phyloP scores from a whole-genome alignment of 2,888 invertebrate species.

The Ophioninae sp. region DNA sequence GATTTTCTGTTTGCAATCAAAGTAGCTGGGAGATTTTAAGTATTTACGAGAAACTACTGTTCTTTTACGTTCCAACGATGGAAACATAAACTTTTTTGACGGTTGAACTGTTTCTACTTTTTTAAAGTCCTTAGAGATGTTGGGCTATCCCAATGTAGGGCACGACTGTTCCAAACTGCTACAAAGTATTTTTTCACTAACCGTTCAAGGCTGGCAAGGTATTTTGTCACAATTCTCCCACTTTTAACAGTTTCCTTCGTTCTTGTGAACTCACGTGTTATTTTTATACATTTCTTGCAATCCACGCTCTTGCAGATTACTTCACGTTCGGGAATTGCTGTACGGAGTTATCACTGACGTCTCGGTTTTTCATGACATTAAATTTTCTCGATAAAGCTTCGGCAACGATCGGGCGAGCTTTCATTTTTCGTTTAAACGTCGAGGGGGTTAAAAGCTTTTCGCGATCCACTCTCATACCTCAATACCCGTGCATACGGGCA shows the following conservation, averaged over 20 bases:
- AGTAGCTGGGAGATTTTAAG: too few relatives aligned
- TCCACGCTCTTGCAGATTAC: slow-evolving; percentile 49
- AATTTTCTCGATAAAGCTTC: slow-evolving; percentile 57
- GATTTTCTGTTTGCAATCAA: too few relatives aligned
- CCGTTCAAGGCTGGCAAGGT: slow-evolving; percentile 43
- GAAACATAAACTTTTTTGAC: too few relatives aligned
- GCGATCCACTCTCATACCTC: slow-evolving; percentile 34
- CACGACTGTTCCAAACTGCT: slow-evolving; percentile 35
- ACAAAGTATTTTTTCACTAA: slow-evolving; percentile 18
- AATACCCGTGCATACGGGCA: background rate
- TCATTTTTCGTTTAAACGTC: slow-evolving; percentile 40
- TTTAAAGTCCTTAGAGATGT: slow-evolving; percentile 51
- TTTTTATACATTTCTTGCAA: slow-evolving; percentile 1
- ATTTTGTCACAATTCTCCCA: too few relatives aligned
- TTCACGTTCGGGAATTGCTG: slow-evolving; percentile 50
- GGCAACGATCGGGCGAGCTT: slow-evolving; percentile 50
- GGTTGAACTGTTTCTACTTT: slow-evolving; percentile 31
- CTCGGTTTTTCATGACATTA: slow-evolving; percentile 52
- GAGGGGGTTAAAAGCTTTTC: slow-evolving; percentile 33
- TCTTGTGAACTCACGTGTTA: background rate
- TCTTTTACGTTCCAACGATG: too few relatives aligned
- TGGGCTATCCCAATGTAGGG: slow-evolving; percentile 32
- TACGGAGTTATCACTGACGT: slow-evolving; percentile 46
- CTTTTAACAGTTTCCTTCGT: slow-evolving; percentile 6
- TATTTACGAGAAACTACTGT: too few relatives aligned